Base-by-base conservation (phyloP, 2,113 vertebrate species). In the Bettongia penicillata region DNA sequence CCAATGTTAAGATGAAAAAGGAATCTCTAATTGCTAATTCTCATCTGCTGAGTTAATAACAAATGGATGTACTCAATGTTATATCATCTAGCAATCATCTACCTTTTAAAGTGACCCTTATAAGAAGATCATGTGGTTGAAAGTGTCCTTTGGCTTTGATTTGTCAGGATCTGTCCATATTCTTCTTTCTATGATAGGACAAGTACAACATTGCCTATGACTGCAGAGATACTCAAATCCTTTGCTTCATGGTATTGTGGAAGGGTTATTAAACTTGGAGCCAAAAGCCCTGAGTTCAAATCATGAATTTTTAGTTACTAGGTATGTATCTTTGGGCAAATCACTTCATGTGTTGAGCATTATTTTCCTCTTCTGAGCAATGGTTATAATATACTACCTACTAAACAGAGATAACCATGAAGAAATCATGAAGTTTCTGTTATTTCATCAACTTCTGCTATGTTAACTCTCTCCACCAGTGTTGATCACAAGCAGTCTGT, bases 21-120 rank as follows among this genome's bases (percentile, higher is more conserved):
- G 92, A 97, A 94, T 55, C 91, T 95, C 92, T 95, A 96, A 98
- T 93, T 97, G 90, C 90, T 95, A 94, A 77, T 48, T 48, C 37
- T 26, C 53, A 77, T 96, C 93, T 53, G 84, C 23, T n/a, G 77
- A 94, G 49, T 93, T 95, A 47, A 91, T 94, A 84, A 93, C 94
- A 55, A 51, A 92, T 92, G 52, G 28, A 89, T 31, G 0, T 5
- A 49, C 14, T 3, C 5, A 90, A 11, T 37, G 3, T 1, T 10
- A 25, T 91, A 91, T 94, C 47, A 93, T 68, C 31, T 57, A 48
- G 93, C 28, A 68, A 31, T 51, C 57, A 55, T 55, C 90, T 92
- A 3, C 51, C 25, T 94, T 91, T 53, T 48, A 10, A 51, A 57
- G 90, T 53, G 50, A 89, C 16, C 91, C 50, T 68, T 4, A 31